Conservation (phyloP, 1,140 invertebrate species). For the Scaptodrosophila lebanonensis region DNA sequence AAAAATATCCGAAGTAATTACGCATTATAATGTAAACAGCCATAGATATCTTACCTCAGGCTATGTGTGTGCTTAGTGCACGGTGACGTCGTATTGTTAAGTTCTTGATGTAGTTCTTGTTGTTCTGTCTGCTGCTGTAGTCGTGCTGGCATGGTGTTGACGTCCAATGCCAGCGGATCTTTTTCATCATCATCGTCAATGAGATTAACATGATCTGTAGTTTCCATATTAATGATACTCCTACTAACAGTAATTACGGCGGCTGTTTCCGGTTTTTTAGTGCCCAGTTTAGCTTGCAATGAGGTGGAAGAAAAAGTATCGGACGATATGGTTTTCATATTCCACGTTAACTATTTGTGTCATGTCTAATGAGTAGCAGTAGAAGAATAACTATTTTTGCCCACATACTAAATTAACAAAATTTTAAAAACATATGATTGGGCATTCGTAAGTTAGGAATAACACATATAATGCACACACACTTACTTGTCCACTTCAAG, state of each 20-base stretch:
- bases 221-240: constrained; percentile 45
- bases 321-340: constrained; percentile 67
- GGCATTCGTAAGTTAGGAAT: no score
- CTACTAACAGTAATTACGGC: constrained; percentile 18
- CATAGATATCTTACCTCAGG: constrained; percentile 41
- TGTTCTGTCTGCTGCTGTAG: constrained; percentile 22
- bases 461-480: no score
- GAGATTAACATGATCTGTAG: constrained; percentile 65
- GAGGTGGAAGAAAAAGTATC: constrained; percentile 37
- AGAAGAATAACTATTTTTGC: no score
- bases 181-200: constrained; percentile 71
- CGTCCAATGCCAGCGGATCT: constrained; percentile 69
- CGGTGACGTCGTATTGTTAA: constrained; percentile 26
- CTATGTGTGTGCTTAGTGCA: constrained; percentile 70
- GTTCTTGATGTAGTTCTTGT: neutral
- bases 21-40: neutral
- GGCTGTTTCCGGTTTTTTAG: constrained; percentile 39
- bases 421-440: no score
- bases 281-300: constrained; percentile 32
- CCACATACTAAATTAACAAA: no score
- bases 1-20: neutral
- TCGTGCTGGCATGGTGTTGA: constrained; percentile 4
- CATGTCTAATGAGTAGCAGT: no score
- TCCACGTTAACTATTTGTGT: constrained; percentile 29
- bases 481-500: no score